Conservation (phyloP, 2,113 vertebrate species). For the Sprattus sprattus region DNA sequence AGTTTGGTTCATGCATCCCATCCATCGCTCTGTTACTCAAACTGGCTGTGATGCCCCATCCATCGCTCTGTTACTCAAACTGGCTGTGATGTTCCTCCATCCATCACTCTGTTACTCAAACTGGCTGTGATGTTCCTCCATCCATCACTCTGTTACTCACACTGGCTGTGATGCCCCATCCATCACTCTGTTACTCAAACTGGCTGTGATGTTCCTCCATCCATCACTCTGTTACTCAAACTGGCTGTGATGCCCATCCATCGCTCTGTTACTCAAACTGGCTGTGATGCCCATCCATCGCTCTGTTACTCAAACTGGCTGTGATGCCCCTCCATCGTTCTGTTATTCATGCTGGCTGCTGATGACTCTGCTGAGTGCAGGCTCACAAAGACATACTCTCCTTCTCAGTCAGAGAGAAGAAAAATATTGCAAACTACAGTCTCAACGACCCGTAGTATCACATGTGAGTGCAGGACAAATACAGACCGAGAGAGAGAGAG, state of each 20-base stretch:
- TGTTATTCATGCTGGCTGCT: slow-evolving; percentile 30
- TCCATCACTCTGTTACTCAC: slow-evolving; percentile 35
- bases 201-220: too few relatives aligned
- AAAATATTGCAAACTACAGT: background rate
- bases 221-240: slow-evolving; percentile 36
- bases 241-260: too few relatives aligned
- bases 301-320: slow-evolving; percentile 35
- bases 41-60: slow-evolving; percentile 33
- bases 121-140: too few relatives aligned
- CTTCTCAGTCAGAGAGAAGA: background rate
- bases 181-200: slow-evolving; percentile 35
- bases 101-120: slow-evolving; percentile 36
- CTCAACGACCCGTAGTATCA: background rate
- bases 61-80: too few relatives aligned
- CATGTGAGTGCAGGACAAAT: background rate
- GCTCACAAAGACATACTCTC: background rate
- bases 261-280: slow-evolving; percentile 32
- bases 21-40: slow-evolving; percentile 39
- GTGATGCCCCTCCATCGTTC: slow-evolving; percentile 40
- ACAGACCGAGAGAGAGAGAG: background rate
- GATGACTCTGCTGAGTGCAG: background rate
- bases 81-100: too few relatives aligned
- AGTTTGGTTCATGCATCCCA: slow-evolving; percentile 62
- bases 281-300: slow-evolving; percentile 46
- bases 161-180: too few relatives aligned